Percentiles rank a stretch among this genome's conserved stretches.
These are phyloP conservation scores for Hypomecis punctinalis DNA, from an alignment of 2,888 invertebrate genomes.

Conservation along the genomic window DNA sequence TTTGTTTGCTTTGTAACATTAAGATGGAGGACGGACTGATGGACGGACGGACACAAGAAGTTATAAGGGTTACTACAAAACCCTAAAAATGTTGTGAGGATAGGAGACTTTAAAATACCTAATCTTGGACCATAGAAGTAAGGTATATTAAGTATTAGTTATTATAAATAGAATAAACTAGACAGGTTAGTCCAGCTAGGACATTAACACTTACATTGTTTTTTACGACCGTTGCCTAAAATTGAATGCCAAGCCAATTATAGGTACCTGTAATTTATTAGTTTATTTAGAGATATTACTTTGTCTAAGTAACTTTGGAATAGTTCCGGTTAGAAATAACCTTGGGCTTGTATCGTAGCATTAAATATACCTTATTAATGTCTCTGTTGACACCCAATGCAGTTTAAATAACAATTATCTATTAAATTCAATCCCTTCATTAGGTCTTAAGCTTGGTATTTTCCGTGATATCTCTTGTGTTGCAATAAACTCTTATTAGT, in stretches of 20 bases:
- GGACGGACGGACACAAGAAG: too few relatives aligned
- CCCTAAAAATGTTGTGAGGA: too few relatives aligned
- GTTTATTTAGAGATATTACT: background rate
- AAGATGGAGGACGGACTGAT: too few relatives aligned
- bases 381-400: background rate
- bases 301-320: background rate
- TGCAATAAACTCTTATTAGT: too few relatives aligned
- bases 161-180: too few relatives aligned
- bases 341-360: background rate
- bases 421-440: background rate
- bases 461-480: background rate
- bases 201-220: background rate
- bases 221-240: background rate
- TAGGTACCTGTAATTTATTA: background rate
- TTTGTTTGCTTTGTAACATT: too few relatives aligned
- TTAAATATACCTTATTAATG: conserved; percentile 2
- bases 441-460: background rate
- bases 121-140: too few relatives aligned
- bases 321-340: conserved; percentile 10
- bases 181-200: too few relatives aligned
- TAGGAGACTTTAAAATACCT: too few relatives aligned
- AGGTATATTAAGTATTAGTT: too few relatives aligned
- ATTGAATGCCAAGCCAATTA: background rate
- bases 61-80: too few relatives aligned
- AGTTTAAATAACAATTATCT: background rate